phyloP scores from a whole-genome alignment of 2,888 invertebrate genomes.

The Clanis bilineata region DNA sequence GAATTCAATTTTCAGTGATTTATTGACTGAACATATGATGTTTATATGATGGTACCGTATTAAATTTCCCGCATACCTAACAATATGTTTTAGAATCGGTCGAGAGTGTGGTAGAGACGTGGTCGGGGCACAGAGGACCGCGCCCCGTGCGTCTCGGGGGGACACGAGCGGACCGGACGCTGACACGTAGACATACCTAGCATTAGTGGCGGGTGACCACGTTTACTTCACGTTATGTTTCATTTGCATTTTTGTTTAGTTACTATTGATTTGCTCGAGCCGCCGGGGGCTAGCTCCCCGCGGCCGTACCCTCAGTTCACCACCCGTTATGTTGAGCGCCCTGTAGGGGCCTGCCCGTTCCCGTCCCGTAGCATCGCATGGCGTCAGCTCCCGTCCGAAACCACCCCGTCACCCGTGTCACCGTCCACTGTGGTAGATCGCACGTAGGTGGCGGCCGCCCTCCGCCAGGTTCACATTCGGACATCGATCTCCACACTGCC shows the following conservation, averaged over 20 bases:
- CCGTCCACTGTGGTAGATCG: conserved; percentile 33
- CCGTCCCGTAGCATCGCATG: conserved; percentile 67
- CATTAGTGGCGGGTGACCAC: conserved; percentile 6
- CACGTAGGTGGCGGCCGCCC: conserved; percentile 17
- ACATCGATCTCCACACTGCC: conserved; percentile 21
- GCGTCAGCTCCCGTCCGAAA: conserved; percentile 62
- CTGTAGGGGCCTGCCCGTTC: conserved; percentile 44
- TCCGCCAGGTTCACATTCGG: conserved; percentile 25
- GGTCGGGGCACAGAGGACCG: neutral
- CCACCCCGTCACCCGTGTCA: too few relatives aligned
- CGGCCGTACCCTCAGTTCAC: conserved; percentile 29
- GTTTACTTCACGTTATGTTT: conserved; percentile 59
- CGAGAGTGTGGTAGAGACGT: neutral
- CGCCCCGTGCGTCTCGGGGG: neutral
- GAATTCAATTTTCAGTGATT: neutral
- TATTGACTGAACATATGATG: neutral
- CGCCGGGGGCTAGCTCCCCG: conserved; percentile 27
- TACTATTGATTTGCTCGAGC: conserved; percentile 58
- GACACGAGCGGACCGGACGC: neutral
- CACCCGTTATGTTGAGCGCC: conserved; percentile 36
- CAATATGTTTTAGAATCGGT: too few relatives aligned
- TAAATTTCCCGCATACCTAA: neutral
- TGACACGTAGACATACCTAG: conserved; percentile 18
- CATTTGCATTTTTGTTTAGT: conserved; percentile 61
- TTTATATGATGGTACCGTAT: neutral